A percentile compares a stretch with the other conserved stretches of the same genome.
Evolutionary conservation across 2,888 invertebrate genomes (phyloP).

Genomic region (Tipula lateralis): DNA sequence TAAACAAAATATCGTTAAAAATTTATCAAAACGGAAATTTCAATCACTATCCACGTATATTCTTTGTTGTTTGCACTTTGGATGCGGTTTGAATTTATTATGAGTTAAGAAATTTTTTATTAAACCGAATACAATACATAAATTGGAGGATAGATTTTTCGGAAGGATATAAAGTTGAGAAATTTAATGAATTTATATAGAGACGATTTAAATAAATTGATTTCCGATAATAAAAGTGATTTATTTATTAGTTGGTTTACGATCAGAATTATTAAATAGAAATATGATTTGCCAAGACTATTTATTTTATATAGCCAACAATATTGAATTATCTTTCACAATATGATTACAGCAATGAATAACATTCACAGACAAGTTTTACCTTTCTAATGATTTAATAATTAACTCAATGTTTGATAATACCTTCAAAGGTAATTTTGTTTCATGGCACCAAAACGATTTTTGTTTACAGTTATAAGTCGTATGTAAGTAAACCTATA

Average conservation of each 20-base stretch:
- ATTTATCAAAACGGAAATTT: not conserved
- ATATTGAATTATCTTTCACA: not conserved
- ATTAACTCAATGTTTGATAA: not conserved
- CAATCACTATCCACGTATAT: not conserved
- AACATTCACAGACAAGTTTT: not conserved
- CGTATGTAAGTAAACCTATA: not conserved
- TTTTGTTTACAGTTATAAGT: not conserved
- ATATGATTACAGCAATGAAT: not conserved
- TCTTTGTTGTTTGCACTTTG: not conserved
- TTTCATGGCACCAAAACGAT: not conserved
- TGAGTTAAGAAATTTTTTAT: not conserved
- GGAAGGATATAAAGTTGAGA: not conserved
- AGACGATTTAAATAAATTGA: not conserved
- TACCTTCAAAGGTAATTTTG: not conserved
- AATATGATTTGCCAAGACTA: not conserved
- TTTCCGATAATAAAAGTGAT: not conserved
- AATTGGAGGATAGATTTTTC: not conserved
- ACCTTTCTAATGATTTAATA: constrained; percentile 7
- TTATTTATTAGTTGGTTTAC: not conserved
- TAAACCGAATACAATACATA: not conserved
- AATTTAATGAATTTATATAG: not conserved
- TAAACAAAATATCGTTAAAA: not conserved
- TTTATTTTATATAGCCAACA: not conserved
- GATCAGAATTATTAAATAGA: not conserved
- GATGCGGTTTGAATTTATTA: not conserved